These are phyloP conservation scores for Mythimna albipuncta DNA, from an alignment of 2,888 invertebrate genomes.

Conservation along the genomic window DNA sequence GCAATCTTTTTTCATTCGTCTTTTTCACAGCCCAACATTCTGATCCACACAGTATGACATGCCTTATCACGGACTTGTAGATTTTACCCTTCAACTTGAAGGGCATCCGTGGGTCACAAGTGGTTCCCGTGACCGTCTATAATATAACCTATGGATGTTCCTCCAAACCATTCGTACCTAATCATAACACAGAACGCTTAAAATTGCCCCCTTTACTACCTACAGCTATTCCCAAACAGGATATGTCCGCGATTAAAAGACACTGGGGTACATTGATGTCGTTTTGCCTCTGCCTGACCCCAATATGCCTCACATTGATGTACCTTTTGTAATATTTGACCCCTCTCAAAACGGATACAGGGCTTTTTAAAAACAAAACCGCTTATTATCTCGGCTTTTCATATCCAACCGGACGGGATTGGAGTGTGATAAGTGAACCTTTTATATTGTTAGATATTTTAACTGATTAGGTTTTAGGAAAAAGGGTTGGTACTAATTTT, in stretches of 20 bases:
- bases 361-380: constrained; percentile 47
- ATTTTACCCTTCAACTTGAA: too few species aligned
- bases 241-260: constrained; percentile 48
- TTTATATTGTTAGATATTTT: constrained; percentile 37
- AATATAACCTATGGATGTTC: background rate
- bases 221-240: constrained; percentile 47
- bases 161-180: constrained; percentile 2
- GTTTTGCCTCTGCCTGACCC: too few species aligned
- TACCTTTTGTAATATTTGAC: constrained; percentile 46
- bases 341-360: constrained; percentile 25
- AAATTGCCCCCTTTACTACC: constrained; percentile 25
- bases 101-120: too few species aligned
- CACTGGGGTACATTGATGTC: constrained; percentile 21
- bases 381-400: constrained; percentile 34
- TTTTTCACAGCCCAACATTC: too few species aligned
- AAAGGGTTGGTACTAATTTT: too few species aligned
- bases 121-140: too few species aligned
- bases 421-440: constrained; percentile 28
- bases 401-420: constrained; percentile 34
- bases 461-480: background rate
- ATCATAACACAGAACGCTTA: background rate
- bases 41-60: too few species aligned
- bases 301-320: constrained; percentile 4
- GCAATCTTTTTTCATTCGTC: too few species aligned
- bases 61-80: too few species aligned